Evolutionary conservation across 1,140 invertebrate species (phyloP), one percentile per base, ranked within the genome.

Genomic region (Nephila pilipes): DNA sequence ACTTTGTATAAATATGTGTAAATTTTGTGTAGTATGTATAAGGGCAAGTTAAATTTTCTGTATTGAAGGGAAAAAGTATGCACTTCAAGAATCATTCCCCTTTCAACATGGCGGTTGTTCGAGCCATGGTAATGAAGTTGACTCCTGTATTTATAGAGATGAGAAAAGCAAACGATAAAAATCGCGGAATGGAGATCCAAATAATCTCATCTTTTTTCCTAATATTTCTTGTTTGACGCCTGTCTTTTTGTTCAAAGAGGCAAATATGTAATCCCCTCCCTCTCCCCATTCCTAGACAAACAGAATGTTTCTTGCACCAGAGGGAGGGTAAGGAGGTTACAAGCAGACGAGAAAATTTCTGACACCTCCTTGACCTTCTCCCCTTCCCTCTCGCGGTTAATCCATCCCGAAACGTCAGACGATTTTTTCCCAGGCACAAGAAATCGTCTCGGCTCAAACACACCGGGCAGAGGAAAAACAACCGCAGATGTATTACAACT

Each of bases 301-400:
- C 58, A 60, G 46, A 46, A 46, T 46, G 46, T 46, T 46, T 46
- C 46, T 46, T 22, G 22, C 58, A 60, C 58, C 58, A 18, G 58
- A n/a, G 69, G 69, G 32, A 75, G 1, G 25, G 29, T 14, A 58
- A 58, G 65, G 65, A 29, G 65, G 14, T 25, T n/a, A 2, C 14
- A 29, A 36, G 69, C 69, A 75, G 69, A 75, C 69, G 69, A 36
- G 69, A 36, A 75, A 32, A 75, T 16, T 75, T 75, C 29, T 32
- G 25, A 80, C 25, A 25, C 80, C 46, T 54, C 38, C 80, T 54
- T 81, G 36, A 54, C 36, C 80, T 29, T 81, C 29, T 22, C 29
- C 63, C 65, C 69, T 75, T 75, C 69, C 69, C 69, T 75, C 29
- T 75, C 69, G 69, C 80, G 36, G 80, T 81, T 81, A 81, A 81